Percentiles rank a stretch among this genome's conserved stretches.
These are phyloP conservation scores for Meloe dianella DNA, from an alignment of 2,888 invertebrate species.

Conservation along the genomic window DNA sequence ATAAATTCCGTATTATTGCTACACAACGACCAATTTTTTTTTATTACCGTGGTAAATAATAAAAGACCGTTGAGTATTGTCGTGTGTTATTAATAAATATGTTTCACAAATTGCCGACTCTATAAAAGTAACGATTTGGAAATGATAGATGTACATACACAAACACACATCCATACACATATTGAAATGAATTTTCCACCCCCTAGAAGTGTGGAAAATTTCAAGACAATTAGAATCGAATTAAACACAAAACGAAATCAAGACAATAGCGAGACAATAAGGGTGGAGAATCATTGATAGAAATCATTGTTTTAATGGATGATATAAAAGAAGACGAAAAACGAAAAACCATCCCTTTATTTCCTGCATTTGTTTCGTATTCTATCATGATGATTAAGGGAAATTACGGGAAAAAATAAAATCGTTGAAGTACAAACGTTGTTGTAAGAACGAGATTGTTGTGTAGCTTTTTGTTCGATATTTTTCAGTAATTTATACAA, in stretches of 20 bases:
- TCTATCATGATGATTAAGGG: background rate
- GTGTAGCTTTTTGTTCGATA: background rate
- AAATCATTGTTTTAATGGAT: background rate
- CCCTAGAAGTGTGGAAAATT: background rate
- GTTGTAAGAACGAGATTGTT: background rate
- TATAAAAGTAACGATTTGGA: background rate
- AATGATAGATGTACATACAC: background rate
- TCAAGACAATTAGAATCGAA: background rate
- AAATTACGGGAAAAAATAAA: background rate
- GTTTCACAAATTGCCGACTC: no score
- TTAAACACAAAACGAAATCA: background rate
- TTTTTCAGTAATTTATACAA: background rate
- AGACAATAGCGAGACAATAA: background rate
- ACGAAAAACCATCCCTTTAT: background rate
- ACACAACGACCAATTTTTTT: background rate
- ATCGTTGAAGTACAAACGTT: background rate
- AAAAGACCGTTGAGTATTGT: no score
- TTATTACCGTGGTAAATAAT: no score
- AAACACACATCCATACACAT: no score
- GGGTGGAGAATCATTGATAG: background rate
- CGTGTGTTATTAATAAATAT: no score
- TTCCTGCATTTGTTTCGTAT: background rate
- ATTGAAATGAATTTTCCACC: background rate
- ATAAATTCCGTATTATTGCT: background rate
- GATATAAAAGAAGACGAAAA: background rate